Base-by-base conservation (phyloP, 2,797 vertebrate species). In the Propithecus deckenii region DNA sequence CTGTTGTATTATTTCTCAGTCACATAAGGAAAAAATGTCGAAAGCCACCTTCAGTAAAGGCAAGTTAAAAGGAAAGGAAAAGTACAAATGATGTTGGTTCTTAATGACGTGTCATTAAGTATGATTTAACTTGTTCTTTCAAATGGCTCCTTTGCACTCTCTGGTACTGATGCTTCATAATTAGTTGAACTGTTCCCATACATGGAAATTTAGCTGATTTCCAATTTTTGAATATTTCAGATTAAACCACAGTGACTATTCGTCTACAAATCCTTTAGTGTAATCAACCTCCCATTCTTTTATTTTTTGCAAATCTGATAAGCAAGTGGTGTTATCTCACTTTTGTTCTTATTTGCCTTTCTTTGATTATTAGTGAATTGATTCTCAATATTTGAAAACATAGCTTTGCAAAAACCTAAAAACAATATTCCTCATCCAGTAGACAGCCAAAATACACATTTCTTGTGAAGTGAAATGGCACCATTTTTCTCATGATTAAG, bases 401-500 rank as follows among this genome's bases (percentile, higher is more conserved):
- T 20, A 78, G 76, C 35, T 95, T 95, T 89, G 57, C 55, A 76
- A 90, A 87, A 96, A 67, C 43, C 25, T n/a, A 57, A 90, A 88
- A 85, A 85, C 63, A 61, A 75, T 48, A 46, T 30, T 17, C n/a
- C n/a, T 96, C 28, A 75, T 89, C 59, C 61, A 89, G 61, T 93
- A 94, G 94, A 86, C 46, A 92, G 90, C 75, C 41, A 74, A 80
- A 95, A 92, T 35, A 28, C 65, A 23, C 17, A 22, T 57, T 95
- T 52, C 38, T 88, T 94, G 91, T 80, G 72, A 88, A 94, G 65
- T 52, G 63, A 97, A 94, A 87, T 41, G 63, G 76, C 72, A 88
- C 35, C 52, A 69, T 91, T 95, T 96, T 96, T 76, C 81, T 89
- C 81, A 57, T 61, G 92, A 97, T 97, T 97, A 96, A 98, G 96